These are phyloP conservation scores for Oscheius sp. DNA, from an alignment of 2,888 invertebrate species.

Conservation along the genomic window DNA sequence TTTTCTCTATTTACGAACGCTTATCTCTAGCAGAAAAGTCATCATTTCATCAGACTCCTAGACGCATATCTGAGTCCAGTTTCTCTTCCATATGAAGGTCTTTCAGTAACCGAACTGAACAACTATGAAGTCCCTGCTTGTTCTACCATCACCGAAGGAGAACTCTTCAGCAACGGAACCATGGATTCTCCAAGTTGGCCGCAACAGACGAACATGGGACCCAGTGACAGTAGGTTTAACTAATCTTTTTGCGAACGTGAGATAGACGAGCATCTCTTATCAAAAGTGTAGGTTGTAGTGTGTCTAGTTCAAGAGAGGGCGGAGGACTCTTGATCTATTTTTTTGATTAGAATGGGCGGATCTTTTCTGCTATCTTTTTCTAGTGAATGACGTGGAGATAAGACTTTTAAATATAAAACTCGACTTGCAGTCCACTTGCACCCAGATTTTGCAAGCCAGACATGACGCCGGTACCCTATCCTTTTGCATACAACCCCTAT, in stretches of 20 bases:
- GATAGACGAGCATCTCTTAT: background rate
- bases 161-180: slow-evolving; percentile 26
- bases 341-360: background rate
- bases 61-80: background rate
- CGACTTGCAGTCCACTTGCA: background rate
- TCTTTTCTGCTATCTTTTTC: background rate
- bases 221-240: slow-evolving; percentile 25
- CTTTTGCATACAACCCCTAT: slow-evolving; percentile 28
- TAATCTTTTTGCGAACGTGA: background rate
- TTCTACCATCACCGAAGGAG: slow-evolving; percentile 4
- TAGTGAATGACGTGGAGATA: slow-evolving; percentile 18
- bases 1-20: background rate
- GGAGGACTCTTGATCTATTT: slow-evolving; percentile 16
- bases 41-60: slow-evolving; percentile 3
- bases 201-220: slow-evolving; percentile 10
- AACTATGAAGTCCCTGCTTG: slow-evolving; percentile 6
- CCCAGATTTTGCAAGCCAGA: background rate
- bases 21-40: background rate
- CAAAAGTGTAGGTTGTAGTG: slow-evolving; percentile 21
- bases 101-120: slow-evolving; percentile 23
- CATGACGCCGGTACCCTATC: slow-evolving; percentile 8
- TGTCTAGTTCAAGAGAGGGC: slow-evolving; percentile 2
- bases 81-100: background rate
- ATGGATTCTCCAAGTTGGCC: slow-evolving; percentile 27
- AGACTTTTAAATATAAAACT: slow-evolving; percentile 11